A percentile compares a stretch with the other conserved stretches of the same genome.
Conservation (phyloP, 2,797 vertebrate species). For the Silurus aristotelis region DNA sequence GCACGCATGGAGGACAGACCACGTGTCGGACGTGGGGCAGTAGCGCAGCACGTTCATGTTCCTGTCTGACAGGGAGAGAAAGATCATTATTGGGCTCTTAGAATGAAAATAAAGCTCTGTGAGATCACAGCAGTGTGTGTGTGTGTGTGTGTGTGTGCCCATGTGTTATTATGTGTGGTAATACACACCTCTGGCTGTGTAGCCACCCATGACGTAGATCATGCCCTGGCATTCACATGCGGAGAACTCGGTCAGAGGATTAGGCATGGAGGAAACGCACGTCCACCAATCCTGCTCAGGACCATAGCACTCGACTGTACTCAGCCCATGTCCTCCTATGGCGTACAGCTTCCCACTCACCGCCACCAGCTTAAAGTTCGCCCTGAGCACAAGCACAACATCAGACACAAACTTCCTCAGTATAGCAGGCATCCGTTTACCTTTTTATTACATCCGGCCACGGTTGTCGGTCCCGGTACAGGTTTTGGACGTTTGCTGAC, state of each 20-base stretch:
- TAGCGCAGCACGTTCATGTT: constrained; percentile 90
- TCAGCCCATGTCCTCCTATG: constrained; percentile 88
- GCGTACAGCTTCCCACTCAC: constrained; percentile 89
- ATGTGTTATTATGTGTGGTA: neutral
- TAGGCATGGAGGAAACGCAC: constrained; percentile 88
- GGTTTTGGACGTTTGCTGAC: no score
- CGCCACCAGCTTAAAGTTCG: constrained; percentile 93
- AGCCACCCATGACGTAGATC: constrained; percentile 96
- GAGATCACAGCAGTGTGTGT: neutral
- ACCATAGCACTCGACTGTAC: constrained; percentile 91
- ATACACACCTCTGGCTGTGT: constrained; percentile 85
- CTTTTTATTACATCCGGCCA: no score
- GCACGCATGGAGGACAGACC: constrained; percentile 85
- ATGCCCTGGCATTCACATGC: constrained; percentile 92
- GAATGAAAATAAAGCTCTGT: neutral
- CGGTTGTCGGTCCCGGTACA: no score
- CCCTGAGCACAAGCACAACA: constrained; percentile 70
- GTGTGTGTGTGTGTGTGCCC: neutral
- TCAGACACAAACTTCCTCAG: no score
- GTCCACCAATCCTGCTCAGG: constrained; percentile 94
- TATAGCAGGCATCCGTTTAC: no score
- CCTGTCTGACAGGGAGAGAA: constrained; percentile 77
- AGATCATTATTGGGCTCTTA: neutral
- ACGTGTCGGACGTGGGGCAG: constrained; percentile 84
- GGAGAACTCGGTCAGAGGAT: constrained; percentile 91